Percentiles rank a stretch among this genome's conserved stretches.
Conservation (phyloP, 1,140 invertebrate species). For the Steinernema khuongi region DNA sequence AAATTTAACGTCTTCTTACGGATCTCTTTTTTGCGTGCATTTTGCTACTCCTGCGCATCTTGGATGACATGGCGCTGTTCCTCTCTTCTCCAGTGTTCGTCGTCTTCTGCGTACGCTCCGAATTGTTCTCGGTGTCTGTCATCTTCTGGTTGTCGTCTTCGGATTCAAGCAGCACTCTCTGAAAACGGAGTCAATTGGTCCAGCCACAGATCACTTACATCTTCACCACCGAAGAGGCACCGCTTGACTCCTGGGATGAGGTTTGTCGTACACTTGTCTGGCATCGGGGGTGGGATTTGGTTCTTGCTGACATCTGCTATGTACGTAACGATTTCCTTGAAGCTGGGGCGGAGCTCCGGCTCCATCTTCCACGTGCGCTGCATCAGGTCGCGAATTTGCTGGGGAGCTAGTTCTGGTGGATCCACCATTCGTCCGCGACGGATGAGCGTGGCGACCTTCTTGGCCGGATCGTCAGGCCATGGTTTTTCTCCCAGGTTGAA, state of each 20-base stretch:
- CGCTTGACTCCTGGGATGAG: not conserved
- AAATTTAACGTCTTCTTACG: too few species aligned
- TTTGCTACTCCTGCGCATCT: too few species aligned
- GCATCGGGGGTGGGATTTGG: not conserved
- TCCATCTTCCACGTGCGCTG: constrained; percentile 8
- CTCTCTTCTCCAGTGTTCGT: too few species aligned
- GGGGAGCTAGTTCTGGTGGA: constrained; percentile 17
- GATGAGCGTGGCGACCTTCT: constrained; percentile 27
- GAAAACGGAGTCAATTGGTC: not conserved
- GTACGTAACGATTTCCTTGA: not conserved
- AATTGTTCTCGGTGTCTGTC: not conserved
- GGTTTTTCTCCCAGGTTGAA: constrained; percentile 59
- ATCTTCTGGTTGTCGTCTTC: not conserved
- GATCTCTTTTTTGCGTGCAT: too few species aligned
- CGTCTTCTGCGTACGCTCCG: not conserved
- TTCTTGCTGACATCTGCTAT: not conserved
- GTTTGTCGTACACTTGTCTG: not conserved
- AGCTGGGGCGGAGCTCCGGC: not conserved
- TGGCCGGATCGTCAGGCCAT: constrained; percentile 29
- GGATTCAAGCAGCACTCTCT: not conserved
- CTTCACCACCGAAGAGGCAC: not conserved
- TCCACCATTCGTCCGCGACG: constrained; percentile 19
- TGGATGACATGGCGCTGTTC: too few species aligned
- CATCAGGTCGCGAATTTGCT: not conserved
- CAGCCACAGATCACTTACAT: not conserved